A percentile compares a stretch with the other conserved stretches of the same genome.
These are phyloP conservation scores for Copidosoma floridanum DNA, from an alignment of 1,140 invertebrate species.

Conservation along the genomic window DNA sequence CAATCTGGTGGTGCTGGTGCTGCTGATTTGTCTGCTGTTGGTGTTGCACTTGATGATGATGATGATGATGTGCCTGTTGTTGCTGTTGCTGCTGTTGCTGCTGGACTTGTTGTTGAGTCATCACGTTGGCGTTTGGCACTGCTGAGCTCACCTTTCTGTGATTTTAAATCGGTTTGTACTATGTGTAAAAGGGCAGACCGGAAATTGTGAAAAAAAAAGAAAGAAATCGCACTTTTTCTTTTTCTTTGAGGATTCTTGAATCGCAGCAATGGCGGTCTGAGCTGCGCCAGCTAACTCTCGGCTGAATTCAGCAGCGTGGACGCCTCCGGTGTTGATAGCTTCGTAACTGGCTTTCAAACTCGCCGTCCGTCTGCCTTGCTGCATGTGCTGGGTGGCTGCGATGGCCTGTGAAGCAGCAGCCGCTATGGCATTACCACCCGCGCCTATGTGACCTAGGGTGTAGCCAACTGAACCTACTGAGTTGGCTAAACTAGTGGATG, in stretches of 20 bases:
- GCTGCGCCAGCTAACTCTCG: conserved; percentile 74
- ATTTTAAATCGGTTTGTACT: background rate
- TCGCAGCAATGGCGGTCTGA: conserved; percentile 74
- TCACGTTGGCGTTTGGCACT: conserved; percentile 48
- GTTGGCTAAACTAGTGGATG: conserved; percentile 49
- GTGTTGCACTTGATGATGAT: background rate
- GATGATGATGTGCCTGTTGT: conserved; percentile 17
- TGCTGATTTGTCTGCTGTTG: conserved; percentile 16
- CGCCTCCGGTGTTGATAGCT: conserved; percentile 70
- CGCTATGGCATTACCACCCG: conserved; percentile 84
- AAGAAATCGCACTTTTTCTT: conserved; percentile 65
- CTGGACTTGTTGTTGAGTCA: conserved; percentile 46
- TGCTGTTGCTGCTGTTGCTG: conserved; percentile 27
- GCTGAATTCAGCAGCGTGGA: conserved; percentile 58
- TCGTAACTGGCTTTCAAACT: conserved; percentile 94
- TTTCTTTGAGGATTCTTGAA: conserved; percentile 67
- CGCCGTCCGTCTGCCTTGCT: conserved; percentile 88
- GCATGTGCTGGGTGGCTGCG: conserved; percentile 95
- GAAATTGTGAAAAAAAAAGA: background rate
- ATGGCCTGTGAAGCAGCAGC: conserved; percentile 95
- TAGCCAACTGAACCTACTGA: conserved; percentile 59
- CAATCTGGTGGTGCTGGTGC: background rate
- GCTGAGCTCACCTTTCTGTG: conserved; percentile 51
- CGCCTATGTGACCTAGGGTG: conserved; percentile 70
- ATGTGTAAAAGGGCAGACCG: background rate